Percentiles rank a stretch among this genome's conserved stretches.
Evolutionary conservation across 1,140 invertebrate species (phyloP).

Genomic region (Myzus persicae): DNA sequence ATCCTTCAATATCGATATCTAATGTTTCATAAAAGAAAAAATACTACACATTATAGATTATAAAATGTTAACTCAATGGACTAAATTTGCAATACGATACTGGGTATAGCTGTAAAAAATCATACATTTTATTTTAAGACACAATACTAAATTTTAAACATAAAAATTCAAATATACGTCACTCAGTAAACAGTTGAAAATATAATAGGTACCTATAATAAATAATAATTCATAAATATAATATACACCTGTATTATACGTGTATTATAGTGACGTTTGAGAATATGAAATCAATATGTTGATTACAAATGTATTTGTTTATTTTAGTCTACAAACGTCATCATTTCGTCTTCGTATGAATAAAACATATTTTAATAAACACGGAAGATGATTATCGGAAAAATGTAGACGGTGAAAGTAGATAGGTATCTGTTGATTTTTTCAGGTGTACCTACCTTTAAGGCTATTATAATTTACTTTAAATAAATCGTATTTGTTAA

Average conservation of each 20-base stretch:
- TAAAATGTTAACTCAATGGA: neutral
- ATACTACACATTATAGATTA: neutral
- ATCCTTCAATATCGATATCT: too few species aligned
- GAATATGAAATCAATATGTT: constrained; percentile 29
- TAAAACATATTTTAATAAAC: constrained; percentile 23
- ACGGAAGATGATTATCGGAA: constrained; percentile 21
- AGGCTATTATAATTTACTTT: constrained; percentile 3
- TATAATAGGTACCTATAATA: neutral
- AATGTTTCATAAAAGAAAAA: too few species aligned
- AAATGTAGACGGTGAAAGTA: constrained; percentile 11
- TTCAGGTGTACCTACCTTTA: neutral
- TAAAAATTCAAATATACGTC: neutral
- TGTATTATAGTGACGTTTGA: neutral
- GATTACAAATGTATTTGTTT: neutral
- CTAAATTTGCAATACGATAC: neutral
- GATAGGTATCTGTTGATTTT: neutral
- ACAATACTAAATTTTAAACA: neutral
- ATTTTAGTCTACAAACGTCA: constrained; percentile 30
- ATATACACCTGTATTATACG: neutral
- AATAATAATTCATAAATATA: neutral
- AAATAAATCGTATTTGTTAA: neutral
- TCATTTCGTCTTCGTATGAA: neutral
- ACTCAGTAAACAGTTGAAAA: neutral
- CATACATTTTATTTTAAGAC: neutral
- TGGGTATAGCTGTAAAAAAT: neutral